Base-by-base conservation (phyloP, 2,113 vertebrate genomes). In the Larimichthys crocea region DNA sequence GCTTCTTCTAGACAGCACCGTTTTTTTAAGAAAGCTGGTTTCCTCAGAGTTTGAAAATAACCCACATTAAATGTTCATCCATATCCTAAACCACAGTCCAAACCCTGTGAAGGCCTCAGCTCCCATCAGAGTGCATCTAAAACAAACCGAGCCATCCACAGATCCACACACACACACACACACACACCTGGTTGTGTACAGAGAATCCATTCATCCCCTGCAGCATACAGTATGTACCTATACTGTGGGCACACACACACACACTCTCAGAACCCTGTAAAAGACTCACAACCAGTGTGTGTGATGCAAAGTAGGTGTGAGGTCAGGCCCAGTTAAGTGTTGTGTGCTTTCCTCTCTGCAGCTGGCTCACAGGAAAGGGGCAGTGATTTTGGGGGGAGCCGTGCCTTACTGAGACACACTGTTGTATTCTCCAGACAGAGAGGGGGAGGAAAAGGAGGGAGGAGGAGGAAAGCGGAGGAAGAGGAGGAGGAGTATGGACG, bases 311-410 rank as follows among this genome's bases (percentile, higher is more conserved):
- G 83, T 82, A 84, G 86, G 85, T 86, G 88, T 81, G 88, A 87
- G 88, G 67, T 82, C 74, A 86, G 72, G 46, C 70, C 49, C 67
- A 68, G 68, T 73, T 84, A 60, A 84, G 46, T 72, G 46, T 17
- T 15, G 53, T 59, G 83, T 76, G 66, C 79, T 83, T 84, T 79
- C 74, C 80, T 59, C 68, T 66, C 56, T 80, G 68, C 64, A 69
- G 66, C 64, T 61, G 73, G 53, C 87, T 89, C 84, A 88, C 80
- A 85, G 86, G 85, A 86, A 90, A 82, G 71, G 84, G 76, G 86
- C 84, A 82, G 86, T 82, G 77, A 80, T 86, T 90, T 83, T 70
- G 26, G 26, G 64, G 76, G 76, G 83, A 74, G 74, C 63, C 4
- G 10, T n/a, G 79, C 69, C 60, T 78, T 0, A 70, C 83, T 89